Base-by-base conservation (phyloP, 1,140 invertebrate genomes). In the Calliopsis andreniformis region DNA sequence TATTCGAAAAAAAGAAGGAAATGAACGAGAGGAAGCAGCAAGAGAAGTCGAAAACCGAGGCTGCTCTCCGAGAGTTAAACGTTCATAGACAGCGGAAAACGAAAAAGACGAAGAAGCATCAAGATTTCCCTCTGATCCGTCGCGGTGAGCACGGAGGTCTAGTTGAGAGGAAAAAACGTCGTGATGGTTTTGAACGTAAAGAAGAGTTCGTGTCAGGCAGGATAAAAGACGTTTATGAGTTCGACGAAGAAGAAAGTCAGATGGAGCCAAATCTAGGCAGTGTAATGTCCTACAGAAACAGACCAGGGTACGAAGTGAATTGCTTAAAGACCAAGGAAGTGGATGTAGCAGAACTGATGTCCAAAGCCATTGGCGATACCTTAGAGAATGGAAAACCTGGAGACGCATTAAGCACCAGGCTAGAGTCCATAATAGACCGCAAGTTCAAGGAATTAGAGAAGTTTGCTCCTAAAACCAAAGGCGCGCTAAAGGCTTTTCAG, bases 1-100 rank as follows among this genome's bases (percentile, higher is more conserved):
- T 92, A 0, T 92, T 92, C 47, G 91, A 92, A n/a, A 85, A 88
- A 0, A 92, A 92, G 43, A 91, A 92, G 23, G 91, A 91, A 47
- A 51, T 91, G 0, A 89, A 91, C 32, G 89, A 92, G 2, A 83
- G 88, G 1, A 92, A 89, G 14, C 82, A 85, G 10, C 62, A 76
- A 7, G 85, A 88, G 30, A 88, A 84, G 25, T 72, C 78, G 4
- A 83, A 80, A 53, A 23, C 59, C 10, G 69, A 69, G 14, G 43
- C 70, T 28, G 62, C 80, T 0, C 58, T 83, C 2, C 43, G 64
- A 20, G 79, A 84, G 30, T 55, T 82, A 10, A 87, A 81, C 20
- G 42, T 73, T 3, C 79, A 82, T 12, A 79, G 76, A 39, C 80
- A 80, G 58, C 62, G 81, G 0, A 89, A 87, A 10, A 69, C 86